Evolutionary conservation across 53 echinoderm and acorn worm genomes (phyloP).

Genomic region (Echinometra lucunter): DNA sequence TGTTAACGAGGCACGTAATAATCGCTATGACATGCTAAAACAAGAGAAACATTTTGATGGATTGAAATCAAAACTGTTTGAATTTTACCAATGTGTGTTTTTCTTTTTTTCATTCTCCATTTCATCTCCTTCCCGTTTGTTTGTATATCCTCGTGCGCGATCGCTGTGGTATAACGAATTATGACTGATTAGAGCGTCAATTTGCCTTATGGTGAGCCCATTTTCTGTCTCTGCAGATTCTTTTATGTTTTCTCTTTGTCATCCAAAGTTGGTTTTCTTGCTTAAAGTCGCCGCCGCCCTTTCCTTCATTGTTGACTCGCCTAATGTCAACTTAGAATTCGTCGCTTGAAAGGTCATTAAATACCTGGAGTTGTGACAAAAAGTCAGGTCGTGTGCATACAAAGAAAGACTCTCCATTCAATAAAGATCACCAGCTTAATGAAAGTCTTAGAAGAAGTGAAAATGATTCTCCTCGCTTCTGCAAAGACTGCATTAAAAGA

Average conservation of each 20-base stretch:
- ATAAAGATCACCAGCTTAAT: neutral
- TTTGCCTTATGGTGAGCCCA: conserved; percentile 50
- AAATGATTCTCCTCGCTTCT: neutral
- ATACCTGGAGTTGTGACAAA: conserved; percentile 30
- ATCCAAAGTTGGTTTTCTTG: conserved; percentile 46
- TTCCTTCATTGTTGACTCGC: conserved; percentile 50
- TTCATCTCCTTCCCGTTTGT: conserved; percentile 28
- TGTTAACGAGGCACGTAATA: neutral
- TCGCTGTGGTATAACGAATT: conserved; percentile 52
- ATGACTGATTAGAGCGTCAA: conserved; percentile 63
- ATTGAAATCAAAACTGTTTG: conserved; percentile 55
- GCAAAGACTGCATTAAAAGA: neutral
- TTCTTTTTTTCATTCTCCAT: neutral
- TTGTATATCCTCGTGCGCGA: conserved; percentile 18
- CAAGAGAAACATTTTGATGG: conserved; percentile 51
- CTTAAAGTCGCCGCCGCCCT: conserved; percentile 64
- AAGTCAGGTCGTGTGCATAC: conserved; percentile 65
- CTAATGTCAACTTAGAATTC: conserved; percentile 37
- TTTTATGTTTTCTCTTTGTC: conserved; percentile 43
- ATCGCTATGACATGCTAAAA: conserved; percentile 12
- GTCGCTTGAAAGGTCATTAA: conserved; percentile 62
- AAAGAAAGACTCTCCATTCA: conserved; percentile 14
- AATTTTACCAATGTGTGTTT: conserved; percentile 16
- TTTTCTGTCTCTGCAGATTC: conserved; percentile 38
- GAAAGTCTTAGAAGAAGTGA: conserved; percentile 34